Conservation (phyloP, 64 coral and sea anemone species). For the Stichodactyla mertensii region DNA sequence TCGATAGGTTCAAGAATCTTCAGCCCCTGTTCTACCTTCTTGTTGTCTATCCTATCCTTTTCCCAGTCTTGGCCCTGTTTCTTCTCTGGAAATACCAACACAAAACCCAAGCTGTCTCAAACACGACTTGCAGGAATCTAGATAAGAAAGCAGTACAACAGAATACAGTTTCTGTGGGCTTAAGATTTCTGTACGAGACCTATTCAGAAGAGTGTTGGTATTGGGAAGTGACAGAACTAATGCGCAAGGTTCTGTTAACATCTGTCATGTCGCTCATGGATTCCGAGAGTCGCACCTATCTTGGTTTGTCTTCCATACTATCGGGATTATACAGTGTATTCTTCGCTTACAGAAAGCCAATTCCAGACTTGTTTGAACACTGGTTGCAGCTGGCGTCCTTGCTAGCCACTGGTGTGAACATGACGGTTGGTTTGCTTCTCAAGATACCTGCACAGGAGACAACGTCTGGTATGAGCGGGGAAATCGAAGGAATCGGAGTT, state of each 20-base stretch:
- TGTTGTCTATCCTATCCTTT: neutral
- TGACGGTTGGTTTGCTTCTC: constrained; percentile 38
- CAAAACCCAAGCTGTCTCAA: neutral
- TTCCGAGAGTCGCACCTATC: constrained; percentile 34
- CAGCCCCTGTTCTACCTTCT: neutral
- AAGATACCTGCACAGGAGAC: constrained; percentile 47
- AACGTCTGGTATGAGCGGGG: neutral
- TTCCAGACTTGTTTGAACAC: constrained; percentile 38
- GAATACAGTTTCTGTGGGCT: neutral
- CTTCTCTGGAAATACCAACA: constrained; percentile 21
- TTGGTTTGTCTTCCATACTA: constrained; percentile 17
- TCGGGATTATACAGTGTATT: constrained; percentile 46
- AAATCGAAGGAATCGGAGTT: constrained; percentile 33
- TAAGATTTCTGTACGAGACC: constrained; percentile 38
- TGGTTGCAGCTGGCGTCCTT: constrained; percentile 51
- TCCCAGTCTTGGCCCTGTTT: constrained; percentile 13
- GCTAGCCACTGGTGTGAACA: constrained; percentile 35
- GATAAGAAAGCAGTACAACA: neutral
- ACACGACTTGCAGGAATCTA: neutral
- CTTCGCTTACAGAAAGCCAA: constrained; percentile 45
- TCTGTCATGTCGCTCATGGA: constrained; percentile 11
- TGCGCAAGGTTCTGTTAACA: constrained; percentile 52
- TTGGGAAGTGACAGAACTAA: constrained; percentile 53
- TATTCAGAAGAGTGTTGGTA: constrained; percentile 45
- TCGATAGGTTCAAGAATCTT: constrained; percentile 15